Base-by-base conservation (phyloP, 1,140 invertebrate genomes). In the Dendrolimus kikuchii region DNA sequence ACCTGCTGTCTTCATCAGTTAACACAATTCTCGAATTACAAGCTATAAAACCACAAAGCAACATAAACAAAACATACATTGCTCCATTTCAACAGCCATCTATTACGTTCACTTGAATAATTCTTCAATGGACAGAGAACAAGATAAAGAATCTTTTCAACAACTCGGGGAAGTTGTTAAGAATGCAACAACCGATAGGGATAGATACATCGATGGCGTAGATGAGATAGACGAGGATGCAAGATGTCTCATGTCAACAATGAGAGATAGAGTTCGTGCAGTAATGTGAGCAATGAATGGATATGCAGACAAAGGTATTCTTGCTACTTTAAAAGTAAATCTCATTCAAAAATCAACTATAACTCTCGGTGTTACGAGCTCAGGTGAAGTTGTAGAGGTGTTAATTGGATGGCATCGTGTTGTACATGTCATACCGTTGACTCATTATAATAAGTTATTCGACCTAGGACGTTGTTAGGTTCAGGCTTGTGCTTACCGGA, bases 271-370 rank as follows among this genome's bases (percentile, higher is more conserved):
- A 68, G 68, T 74, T 73, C 76, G 72, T 76, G 78, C 68, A 66
- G 70, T 77, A 78, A 78, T 76, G 68, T 78, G 77, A 82, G 64
- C 74, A 80, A 69, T 81, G 66, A 81, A 82, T 82, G 73, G 75
- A 73, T 66, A 72, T 61, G 54, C 61, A 66, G 65, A 59, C 68
- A 71, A 70, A 56, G 10, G 45, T 60, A 60, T 55, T 37, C 49
- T 50, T 55, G 40, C 53, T 23, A 23, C 23, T 23, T 23, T 2
- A 23, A 23, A 23, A 23, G 23, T 23, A 23, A 23, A 23, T 23
- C 23, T 23, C 23, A 23, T 23, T 23, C 23, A 23, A 23, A 23
- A 23, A 23, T 23, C 23, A 23, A 23, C 23, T 23, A 23, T 23
- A 23, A 23, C 23, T 23, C 23, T 23, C 1, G 23, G 23, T 23